phyloP scores from a whole-genome alignment of 2,797 vertebrate species.

The Catharus ustulatus region DNA sequence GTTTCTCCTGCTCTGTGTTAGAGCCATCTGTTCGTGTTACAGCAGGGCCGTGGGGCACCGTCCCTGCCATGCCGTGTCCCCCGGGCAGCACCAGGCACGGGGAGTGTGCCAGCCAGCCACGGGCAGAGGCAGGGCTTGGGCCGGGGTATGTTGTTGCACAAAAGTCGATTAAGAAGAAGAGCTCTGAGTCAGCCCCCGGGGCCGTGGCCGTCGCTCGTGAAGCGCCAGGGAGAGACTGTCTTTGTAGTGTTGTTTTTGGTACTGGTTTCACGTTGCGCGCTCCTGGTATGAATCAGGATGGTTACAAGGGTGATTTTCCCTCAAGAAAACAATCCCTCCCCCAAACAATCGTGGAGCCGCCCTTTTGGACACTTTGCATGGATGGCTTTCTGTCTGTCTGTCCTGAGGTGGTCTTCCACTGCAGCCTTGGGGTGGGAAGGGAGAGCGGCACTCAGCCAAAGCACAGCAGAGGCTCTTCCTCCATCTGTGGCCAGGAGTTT shows the following conservation, averaged over 20 bases:
- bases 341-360: not conserved
- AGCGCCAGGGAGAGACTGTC: not conserved
- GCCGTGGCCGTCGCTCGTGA: not conserved
- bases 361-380: not conserved
- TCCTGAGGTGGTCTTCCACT: not conserved
- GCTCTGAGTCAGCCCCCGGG: conserved; percentile 49
- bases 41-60: not conserved
- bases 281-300: conserved; percentile 36
- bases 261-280: not conserved
- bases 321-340: conserved; percentile 29
- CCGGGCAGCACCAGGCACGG: not conserved
- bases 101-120: not conserved
- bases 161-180: conserved; percentile 55
- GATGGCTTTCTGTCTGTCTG: not conserved
- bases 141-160: not conserved
- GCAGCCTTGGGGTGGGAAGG: not conserved
- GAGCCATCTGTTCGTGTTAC: not conserved
- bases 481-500: not conserved
- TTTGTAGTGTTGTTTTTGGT: conserved; percentile 68
- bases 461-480: fast-evolving
- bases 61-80: fast-evolving
- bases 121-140: not conserved
- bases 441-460: fast-evolving
- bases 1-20: not conserved
- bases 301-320: conserved; percentile 43